Conservation (phyloP, 2,888 invertebrate genomes). For the Lasioglossum calceatum region DNA sequence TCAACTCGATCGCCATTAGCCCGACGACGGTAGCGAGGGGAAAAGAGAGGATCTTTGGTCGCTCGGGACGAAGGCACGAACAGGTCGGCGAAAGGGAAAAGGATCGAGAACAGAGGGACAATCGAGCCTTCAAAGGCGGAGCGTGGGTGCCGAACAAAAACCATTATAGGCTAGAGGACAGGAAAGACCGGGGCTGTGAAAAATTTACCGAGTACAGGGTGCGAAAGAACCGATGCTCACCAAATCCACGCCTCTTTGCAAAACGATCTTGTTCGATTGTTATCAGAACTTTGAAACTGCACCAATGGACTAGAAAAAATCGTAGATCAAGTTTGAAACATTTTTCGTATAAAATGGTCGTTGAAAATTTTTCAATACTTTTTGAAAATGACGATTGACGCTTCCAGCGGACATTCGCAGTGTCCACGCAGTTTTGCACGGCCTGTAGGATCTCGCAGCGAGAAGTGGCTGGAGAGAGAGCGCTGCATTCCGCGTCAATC, state of each 20-base stretch:
- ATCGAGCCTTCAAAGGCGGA: neutral
- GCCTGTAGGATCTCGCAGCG: constrained; percentile 15
- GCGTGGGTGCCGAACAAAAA: neutral
- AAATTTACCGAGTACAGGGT: neutral
- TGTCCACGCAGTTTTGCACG: neutral
- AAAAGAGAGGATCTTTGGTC: neutral
- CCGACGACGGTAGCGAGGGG: neutral
- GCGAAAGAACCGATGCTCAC: neutral
- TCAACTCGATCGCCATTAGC: constrained; percentile 27
- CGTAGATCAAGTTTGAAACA: too few species aligned
- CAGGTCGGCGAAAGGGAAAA: constrained; percentile 5
- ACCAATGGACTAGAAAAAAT: too few species aligned
- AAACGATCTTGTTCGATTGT: neutral
- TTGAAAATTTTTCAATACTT: too few species aligned
- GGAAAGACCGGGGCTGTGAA: neutral
- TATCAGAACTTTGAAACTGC: neutral
- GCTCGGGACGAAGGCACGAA: constrained; percentile 7
- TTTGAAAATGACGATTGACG: neutral
- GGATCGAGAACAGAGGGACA: neutral
- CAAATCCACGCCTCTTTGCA: neutral
- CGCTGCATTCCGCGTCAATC: constrained; percentile 68
- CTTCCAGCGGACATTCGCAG: too few species aligned
- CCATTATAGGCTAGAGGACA: neutral
- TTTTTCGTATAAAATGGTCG: too few species aligned
- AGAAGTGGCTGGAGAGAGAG: constrained; percentile 27